A percentile compares a stretch with the other conserved stretches of the same genome.
phyloP scores from a whole-genome alignment of 1,140 invertebrate species.

The Lethrus apterus region DNA sequence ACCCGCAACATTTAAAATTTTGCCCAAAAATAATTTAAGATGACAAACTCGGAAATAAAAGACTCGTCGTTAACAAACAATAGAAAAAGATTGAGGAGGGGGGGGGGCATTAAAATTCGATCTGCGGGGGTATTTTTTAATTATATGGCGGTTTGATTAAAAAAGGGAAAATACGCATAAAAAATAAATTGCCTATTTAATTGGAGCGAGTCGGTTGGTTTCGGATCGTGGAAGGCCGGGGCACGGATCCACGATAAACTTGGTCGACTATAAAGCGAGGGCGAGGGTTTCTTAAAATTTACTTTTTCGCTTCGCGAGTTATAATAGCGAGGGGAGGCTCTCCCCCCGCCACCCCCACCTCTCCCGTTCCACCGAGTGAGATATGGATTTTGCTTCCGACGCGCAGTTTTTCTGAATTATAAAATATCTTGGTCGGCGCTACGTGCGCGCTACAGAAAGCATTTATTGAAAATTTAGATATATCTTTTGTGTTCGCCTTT shows the following conservation, averaged over 20 bases:
- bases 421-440: conserved; percentile 32
- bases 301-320: conserved; percentile 42
- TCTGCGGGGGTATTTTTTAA: conserved; percentile 31
- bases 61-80: too few species aligned
- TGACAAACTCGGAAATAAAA: too few species aligned
- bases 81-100: too few species aligned
- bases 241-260: conserved; percentile 21
- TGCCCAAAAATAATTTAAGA: too few species aligned
- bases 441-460: conserved; percentile 18
- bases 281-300: conserved; percentile 43
- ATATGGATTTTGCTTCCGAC: conserved; percentile 41
- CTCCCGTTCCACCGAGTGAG: conserved; percentile 29
- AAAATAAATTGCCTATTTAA: conserved; percentile 43
- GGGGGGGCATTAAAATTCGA: too few species aligned
- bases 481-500: conserved; percentile 12
- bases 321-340: conserved; percentile 31
- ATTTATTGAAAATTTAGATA: conserved; percentile 18
- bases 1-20: too few species aligned
- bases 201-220: conserved; percentile 21
- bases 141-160: conserved; percentile 40
- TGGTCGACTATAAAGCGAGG: conserved; percentile 32
- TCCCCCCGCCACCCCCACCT: neutral
- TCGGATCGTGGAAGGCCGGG: conserved; percentile 16
- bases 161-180: conserved; percentile 36
- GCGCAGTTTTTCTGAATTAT: conserved; percentile 40